Evolutionary conservation across 2,797 vertebrate species (phyloP).

Genomic region (Apogon hyalosoma): DNA sequence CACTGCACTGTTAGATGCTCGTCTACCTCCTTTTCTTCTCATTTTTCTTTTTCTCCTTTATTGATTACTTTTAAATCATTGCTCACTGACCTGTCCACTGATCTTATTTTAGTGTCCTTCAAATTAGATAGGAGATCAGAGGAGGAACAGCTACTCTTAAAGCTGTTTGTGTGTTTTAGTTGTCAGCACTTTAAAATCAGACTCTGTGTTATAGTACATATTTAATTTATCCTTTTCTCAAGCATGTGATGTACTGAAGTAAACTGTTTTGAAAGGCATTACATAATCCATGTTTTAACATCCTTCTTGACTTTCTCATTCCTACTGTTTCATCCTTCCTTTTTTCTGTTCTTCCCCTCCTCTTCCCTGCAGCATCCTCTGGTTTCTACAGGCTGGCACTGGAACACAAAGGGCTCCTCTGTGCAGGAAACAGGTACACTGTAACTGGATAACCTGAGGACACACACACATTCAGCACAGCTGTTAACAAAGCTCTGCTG

Average conservation of each 20-base stretch:
- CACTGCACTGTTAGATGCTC: not conserved
- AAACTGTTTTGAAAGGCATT: slow-evolving; percentile 6
- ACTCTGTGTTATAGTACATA: not conserved
- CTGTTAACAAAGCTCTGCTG: slow-evolving; percentile 31
- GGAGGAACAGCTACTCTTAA: not conserved
- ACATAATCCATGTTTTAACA: slow-evolving; percentile 2
- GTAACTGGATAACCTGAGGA: slow-evolving; percentile 48
- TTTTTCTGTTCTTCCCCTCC: slow-evolving; percentile 22
- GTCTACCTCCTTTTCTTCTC: not conserved
- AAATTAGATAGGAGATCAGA: not conserved
- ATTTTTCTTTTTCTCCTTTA: not conserved
- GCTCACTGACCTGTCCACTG: too few species aligned
- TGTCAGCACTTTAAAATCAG: not conserved
- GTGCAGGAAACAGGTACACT: slow-evolving; percentile 88
- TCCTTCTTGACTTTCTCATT: slow-evolving; percentile 3
- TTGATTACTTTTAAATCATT: not conserved
- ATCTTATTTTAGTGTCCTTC: too few species aligned
- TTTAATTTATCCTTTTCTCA: slow-evolving; percentile 4
- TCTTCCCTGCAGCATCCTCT: slow-evolving; percentile 85
- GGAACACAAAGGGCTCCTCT: slow-evolving; percentile 91
- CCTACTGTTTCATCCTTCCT: slow-evolving; percentile 16
- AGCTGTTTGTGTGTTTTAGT: not conserved
- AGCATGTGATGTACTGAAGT: not conserved
- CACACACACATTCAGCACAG: slow-evolving; percentile 23
- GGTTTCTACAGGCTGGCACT: slow-evolving; percentile 90